Conservation (phyloP, 2,888 invertebrate species). For the Diachrysia chrysitis region DNA sequence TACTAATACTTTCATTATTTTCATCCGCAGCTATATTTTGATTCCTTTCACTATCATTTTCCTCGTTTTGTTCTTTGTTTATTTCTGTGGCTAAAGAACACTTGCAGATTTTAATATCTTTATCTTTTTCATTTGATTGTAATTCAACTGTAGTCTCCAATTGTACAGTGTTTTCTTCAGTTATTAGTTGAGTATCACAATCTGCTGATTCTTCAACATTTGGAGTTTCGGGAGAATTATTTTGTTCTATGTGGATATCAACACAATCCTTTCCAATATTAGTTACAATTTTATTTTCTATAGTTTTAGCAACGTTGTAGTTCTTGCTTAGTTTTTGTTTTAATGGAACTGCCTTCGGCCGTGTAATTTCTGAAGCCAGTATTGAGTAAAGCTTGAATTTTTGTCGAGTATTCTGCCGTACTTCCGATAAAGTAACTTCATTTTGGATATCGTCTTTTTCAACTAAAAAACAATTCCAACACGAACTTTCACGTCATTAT, state of each 20-base stretch:
- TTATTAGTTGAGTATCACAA: not conserved
- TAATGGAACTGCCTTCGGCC: constrained; percentile 77
- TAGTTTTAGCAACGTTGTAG: constrained; percentile 74
- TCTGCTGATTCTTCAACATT: constrained; percentile 10
- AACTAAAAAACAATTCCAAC: constrained; percentile 81
- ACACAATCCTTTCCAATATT: constrained; percentile 37
- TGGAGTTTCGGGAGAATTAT: constrained; percentile 1
- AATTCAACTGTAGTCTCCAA: constrained; percentile 64
- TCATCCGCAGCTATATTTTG: constrained; percentile 59
- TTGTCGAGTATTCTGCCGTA: constrained; percentile 73
- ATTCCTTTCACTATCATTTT: constrained; percentile 51
- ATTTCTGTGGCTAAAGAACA: constrained; percentile 22
- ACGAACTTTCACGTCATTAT: constrained; percentile 71
- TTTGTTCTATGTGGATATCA: constrained; percentile 14
- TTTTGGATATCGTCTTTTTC: constrained; percentile 66
- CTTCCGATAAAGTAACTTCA: constrained; percentile 71
- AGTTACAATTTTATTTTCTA: constrained; percentile 72
- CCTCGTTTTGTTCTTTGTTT: constrained; percentile 33
- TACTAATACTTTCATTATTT: constrained; percentile 50
- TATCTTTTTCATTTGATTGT: constrained; percentile 63
- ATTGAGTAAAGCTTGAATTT: constrained; percentile 80
- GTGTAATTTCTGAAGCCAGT: constrained; percentile 76
- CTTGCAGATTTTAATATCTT: constrained; percentile 18
- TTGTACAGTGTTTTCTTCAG: constrained; percentile 62
- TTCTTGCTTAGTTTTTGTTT: constrained; percentile 80